These are phyloP conservation scores for Grallaria varia DNA, from an alignment of 2,113 vertebrate species.

Conservation along the genomic window DNA sequence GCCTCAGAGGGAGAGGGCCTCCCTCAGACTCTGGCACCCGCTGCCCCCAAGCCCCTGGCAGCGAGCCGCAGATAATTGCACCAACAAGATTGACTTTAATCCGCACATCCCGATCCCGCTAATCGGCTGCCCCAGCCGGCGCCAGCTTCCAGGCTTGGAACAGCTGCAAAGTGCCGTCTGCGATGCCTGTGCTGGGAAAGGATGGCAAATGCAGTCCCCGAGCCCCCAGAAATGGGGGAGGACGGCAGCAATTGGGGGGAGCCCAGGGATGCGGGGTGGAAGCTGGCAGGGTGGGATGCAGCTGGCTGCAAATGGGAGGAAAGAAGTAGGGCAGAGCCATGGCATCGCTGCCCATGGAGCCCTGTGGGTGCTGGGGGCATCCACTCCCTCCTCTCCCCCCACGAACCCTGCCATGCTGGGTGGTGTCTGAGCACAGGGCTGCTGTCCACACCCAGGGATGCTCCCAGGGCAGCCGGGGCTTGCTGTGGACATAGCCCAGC, in stretches of 20 bases:
- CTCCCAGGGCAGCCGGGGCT: not conserved
- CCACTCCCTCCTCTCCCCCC: not conserved
- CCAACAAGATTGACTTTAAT: slow-evolving; percentile 63
- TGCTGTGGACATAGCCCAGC: not conserved
- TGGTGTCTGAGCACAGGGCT: not conserved
- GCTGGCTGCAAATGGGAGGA: not conserved
- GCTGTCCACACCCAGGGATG: not conserved
- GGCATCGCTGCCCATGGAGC: not conserved
- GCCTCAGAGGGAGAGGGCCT: not conserved
- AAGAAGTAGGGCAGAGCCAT: not conserved
- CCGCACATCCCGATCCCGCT: slow-evolving; percentile 53
- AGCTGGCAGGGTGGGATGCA: not conserved
- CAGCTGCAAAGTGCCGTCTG: not conserved
- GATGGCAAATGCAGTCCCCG: not conserved
- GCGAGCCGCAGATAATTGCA: slow-evolving; percentile 47
- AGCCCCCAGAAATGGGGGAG: not conserved
- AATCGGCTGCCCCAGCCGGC: slow-evolving; percentile 32
- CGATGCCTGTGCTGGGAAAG: not conserved
- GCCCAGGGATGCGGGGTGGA: fast-evolving
- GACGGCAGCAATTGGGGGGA: not conserved
- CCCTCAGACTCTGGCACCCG: not conserved
- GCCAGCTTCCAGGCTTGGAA: not conserved
- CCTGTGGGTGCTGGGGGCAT: not conserved
- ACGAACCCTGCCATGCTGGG: too few relatives aligned
- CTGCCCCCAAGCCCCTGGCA: not conserved